These are phyloP conservation scores for Salticus scenicus DNA, from an alignment of 2,888 invertebrate species.

Conservation along the genomic window DNA sequence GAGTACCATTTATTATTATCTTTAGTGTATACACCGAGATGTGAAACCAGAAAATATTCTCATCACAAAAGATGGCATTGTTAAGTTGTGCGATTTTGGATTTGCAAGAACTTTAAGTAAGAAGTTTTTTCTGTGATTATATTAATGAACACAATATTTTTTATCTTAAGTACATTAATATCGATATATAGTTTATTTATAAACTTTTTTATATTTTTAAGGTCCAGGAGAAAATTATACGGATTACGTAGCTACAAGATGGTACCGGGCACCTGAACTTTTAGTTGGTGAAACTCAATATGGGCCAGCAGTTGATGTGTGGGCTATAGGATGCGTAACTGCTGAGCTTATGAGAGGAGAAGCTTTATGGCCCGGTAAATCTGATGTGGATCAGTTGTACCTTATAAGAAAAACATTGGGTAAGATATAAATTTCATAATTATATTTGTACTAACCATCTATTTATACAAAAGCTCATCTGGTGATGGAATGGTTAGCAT, in stretches of 20 bases:
- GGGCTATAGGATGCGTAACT: constrained; percentile 90
- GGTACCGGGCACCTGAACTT: constrained; percentile 98
- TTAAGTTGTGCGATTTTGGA: constrained; percentile 98
- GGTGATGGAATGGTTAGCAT: too few relatives aligned
- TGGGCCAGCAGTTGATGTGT: constrained; percentile 88
- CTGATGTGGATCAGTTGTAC: constrained; percentile 98
- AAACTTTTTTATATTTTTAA: not conserved
- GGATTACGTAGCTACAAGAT: constrained; percentile 98
- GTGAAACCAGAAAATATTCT: constrained; percentile 99
- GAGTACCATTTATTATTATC: too few relatives aligned
- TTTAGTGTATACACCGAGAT: constrained; percentile 94
- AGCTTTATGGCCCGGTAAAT: constrained; percentile 98
- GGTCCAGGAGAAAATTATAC: constrained; percentile 98
- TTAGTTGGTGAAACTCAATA: constrained; percentile 93
- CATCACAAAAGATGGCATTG: constrained; percentile 91
- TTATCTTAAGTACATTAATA: not conserved
- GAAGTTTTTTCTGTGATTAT: constrained; percentile 71
- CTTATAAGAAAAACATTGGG: constrained; percentile 94
- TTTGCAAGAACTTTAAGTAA: constrained; percentile 93
- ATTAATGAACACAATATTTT: not conserved
- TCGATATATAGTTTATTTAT: not conserved
- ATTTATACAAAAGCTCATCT: too few relatives aligned
- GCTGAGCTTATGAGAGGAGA: constrained; percentile 93
- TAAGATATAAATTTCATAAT: too few relatives aligned
- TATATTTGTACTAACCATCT: too few relatives aligned